Evolutionary conservation across 1,140 invertebrate genomes (phyloP), one percentile per base, ranked within the genome.

Genomic region (Halotydeus destructor): DNA sequence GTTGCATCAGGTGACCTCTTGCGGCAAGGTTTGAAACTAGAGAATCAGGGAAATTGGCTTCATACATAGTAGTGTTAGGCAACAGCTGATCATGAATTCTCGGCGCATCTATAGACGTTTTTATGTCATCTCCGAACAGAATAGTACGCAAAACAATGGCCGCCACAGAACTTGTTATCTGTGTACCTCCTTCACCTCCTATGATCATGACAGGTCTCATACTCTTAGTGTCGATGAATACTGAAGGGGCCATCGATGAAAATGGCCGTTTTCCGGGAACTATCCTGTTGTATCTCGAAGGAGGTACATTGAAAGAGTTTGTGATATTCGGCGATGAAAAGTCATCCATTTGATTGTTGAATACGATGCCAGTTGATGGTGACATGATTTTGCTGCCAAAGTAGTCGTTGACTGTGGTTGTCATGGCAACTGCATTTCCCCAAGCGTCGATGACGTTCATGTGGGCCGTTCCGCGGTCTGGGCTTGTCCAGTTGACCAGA

Each of bases 321-420:
- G n/a, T n/a, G n/a, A n/a, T n/a, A 1, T 72, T 74, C 0, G 81
- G 73, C 2, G 74, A 69, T 0, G 81, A 78, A 60, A 97, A 97
- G 57, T 97, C 89, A 57, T 93, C 83, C 84, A 97, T 94, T 34
- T 74, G 76, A 56, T 79, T 76, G 61, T 96, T 97, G 50, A 86
- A 69, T 3, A 94, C 61, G 34, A 97, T 85, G 25, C 89, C 89
- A 0, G 88, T 91, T 37, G 68, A 69, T 21, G 68, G 48, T 8
- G 65, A 65, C 9, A 54, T 40, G 5, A 58, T 45, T 26, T 54
- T 46, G 9, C 56, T 57, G 3, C 62, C 62, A 57, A 64, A 66
- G 35, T 78, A 74, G 19, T 70, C 67, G 61, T 97, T 96, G 9
- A 97, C 71, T 8, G 83, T 86, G 52, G 80, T 84, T 2, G 91